Base-by-base conservation (phyloP, 2,113 vertebrate genomes). In the Boleophthalmus pectinirostris region DNA sequence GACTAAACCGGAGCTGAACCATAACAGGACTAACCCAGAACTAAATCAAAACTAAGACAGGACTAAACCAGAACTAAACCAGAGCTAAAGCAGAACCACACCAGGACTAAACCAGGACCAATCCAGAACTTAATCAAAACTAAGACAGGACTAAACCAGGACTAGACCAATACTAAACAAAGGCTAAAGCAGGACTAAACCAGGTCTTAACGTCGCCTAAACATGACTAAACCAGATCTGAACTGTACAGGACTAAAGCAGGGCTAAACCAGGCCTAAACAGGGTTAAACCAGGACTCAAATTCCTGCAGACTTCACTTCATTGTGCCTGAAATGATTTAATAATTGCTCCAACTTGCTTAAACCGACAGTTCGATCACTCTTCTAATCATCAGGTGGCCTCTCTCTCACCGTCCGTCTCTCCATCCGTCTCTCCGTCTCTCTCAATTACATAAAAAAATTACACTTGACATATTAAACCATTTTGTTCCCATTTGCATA, bases 391-490 rank as follows among this genome's bases (percentile, higher is more conserved):
- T 24, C 54, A 11, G 53, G 53, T 21, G 53, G 53, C 20, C 53
- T 56, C 53, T 23, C 21, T 11, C 53, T n/a, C n/a, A n/a, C n/a
- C n/a, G n/a, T n/a, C n/a, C 11, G n/a, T 12, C 53, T 23, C 53
- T 12, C 54, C 12, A 11, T 23, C 54, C 11, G n/a, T 12, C 53
- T 23, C 53, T 12, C 54, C 12, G n/a, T 23, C 54, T 56, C 54
- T 13, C 21, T n/a, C 51, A 56, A 56, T 56, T 56, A 56, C 54
- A 56, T 56, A n/a, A 21, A 21, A 29, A 24, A 56, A 23, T 56
- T 23, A 56, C 12, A 56, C 54, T n/a, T 56, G 54, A 56, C 54
- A 56, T 56, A 56, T 56, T 56, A 56, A 56, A 23, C n/a, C n/a
- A 23, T 23, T 56, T 56, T 23, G 54, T 23, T 21, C n/a, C 54